phyloP scores from a whole-genome alignment of 2,888 invertebrate species.

The Hanleya hanleyi region DNA sequence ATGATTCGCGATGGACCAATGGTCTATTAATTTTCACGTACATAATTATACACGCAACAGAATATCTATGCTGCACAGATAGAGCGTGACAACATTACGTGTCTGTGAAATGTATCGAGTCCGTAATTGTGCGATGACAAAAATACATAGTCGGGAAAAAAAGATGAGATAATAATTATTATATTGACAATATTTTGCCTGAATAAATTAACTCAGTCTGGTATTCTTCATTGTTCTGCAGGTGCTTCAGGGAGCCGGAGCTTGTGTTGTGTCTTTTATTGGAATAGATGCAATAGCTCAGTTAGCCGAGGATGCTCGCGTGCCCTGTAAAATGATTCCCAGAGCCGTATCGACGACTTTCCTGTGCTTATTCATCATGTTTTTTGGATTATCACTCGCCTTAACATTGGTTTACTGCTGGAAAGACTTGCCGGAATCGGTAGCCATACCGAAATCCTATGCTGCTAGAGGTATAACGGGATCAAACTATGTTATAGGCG shows the following conservation, averaged over 20 bases:
- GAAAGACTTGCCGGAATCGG: constrained; percentile 46
- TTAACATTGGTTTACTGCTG: constrained; percentile 66
- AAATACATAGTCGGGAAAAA: too few relatives aligned
- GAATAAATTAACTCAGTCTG: too few relatives aligned
- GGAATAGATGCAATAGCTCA: constrained; percentile 98
- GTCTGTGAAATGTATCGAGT: too few relatives aligned
- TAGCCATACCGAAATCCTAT: constrained; percentile 57
- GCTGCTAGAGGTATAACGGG: constrained; percentile 58
- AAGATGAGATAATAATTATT: too few relatives aligned
- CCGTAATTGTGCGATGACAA: too few relatives aligned
- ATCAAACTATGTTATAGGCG: constrained; percentile 56
- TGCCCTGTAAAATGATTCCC: constrained; percentile 91
- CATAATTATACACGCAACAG: too few relatives aligned
- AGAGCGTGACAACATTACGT: too few relatives aligned
- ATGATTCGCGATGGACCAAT: too few relatives aligned
- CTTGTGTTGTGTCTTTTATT: constrained; percentile 97
- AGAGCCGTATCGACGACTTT: constrained; percentile 91
- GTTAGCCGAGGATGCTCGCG: constrained; percentile 90
- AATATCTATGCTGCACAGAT: too few relatives aligned
- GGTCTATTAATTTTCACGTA: too few relatives aligned
- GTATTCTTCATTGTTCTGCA: constrained; percentile 73
- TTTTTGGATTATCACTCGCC: constrained; percentile 79
- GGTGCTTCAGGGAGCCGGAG: constrained; percentile 96
- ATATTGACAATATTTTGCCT: too few relatives aligned
- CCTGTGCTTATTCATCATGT: constrained; percentile 88